phyloP scores from a whole-genome alignment of 92 coral and sea anemone genomes.

The Muricea muricata region DNA sequence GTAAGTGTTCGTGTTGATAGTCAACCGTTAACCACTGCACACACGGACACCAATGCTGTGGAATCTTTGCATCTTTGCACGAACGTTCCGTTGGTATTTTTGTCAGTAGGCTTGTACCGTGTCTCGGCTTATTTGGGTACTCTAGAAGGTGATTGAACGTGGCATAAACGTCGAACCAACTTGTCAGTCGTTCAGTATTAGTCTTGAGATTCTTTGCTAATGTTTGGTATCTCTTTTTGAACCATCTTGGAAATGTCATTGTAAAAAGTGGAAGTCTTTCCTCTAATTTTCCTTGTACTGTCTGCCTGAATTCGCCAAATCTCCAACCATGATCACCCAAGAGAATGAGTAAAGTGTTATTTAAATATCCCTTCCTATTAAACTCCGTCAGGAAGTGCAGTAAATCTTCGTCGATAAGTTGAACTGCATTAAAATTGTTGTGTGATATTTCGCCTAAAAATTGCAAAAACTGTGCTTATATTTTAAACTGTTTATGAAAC shows the following conservation, averaged over 20 bases:
- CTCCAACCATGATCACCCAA: slow-evolving; percentile 92
- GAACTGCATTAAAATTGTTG: slow-evolving; percentile 55
- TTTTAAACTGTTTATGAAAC: too few species aligned
- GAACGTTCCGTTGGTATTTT: slow-evolving; percentile 75
- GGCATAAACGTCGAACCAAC: slow-evolving; percentile 85
- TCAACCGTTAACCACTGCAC: slow-evolving; percentile 72
- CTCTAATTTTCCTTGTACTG: slow-evolving; percentile 87
- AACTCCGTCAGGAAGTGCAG: slow-evolving; percentile 62
- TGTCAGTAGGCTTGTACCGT: slow-evolving; percentile 75
- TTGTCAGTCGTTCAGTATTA: slow-evolving; percentile 75
- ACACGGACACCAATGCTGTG: slow-evolving; percentile 95
- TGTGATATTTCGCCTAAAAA: slow-evolving; percentile 75
- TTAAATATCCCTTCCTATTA: slow-evolving; percentile 50
- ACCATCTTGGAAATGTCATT: slow-evolving; percentile 83
- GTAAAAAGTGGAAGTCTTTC: slow-evolving; percentile 86
- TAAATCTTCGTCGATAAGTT: slow-evolving; percentile 65
- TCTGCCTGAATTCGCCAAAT: slow-evolving; percentile 75
- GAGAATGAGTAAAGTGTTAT: slow-evolving; percentile 74
- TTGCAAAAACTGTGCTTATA: neutral
- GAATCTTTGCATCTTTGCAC: slow-evolving; percentile 79
- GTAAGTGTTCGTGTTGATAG: slow-evolving; percentile 63
- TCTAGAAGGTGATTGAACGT: slow-evolving; percentile 77
- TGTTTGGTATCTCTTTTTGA: slow-evolving; percentile 58
- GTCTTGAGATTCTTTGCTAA: slow-evolving; percentile 57
- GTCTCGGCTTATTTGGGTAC: slow-evolving; percentile 69